Percentiles rank a stretch among this genome's conserved stretches.
Evolutionary conservation across 2,113 vertebrate genomes (phyloP).

Genomic region (Tetrao urogallus): DNA sequence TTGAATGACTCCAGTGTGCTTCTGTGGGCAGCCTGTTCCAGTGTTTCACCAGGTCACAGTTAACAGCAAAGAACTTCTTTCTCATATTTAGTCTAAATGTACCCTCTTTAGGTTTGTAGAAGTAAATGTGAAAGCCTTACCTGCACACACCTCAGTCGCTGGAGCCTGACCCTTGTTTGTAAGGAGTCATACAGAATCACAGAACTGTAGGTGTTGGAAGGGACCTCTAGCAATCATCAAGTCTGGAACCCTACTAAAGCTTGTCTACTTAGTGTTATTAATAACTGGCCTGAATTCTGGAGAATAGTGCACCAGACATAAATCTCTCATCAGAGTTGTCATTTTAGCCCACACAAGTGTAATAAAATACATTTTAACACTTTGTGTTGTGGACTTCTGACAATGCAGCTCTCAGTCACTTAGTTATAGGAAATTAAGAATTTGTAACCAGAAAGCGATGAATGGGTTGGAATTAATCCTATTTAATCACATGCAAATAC

Average conservation of each 20-base stretch:
- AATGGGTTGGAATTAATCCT: constrained; percentile 18
- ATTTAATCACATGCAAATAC: not conserved
- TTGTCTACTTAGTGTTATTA: not conserved
- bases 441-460: not conserved
- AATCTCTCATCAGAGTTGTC: not conserved
- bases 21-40: no score
- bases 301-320: not conserved
- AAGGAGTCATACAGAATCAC: no score
- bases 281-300: not conserved
- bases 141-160: not conserved
- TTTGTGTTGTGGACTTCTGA: not conserved
- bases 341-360: not conserved
- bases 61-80: no score
- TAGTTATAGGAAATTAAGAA: not conserved
- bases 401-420: not conserved
- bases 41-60: no score
- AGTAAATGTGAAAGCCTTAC: not conserved
- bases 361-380: not conserved
- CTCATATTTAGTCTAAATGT: no score
- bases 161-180: not conserved
- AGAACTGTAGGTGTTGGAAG: no score
- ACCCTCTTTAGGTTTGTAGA: not conserved
- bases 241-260: no score
- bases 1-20: no score
- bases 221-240: no score